These are phyloP conservation scores for Dendrophyllia cribrosa DNA, from an alignment of 64 coral and sea anemone species.

Conservation along the genomic window DNA sequence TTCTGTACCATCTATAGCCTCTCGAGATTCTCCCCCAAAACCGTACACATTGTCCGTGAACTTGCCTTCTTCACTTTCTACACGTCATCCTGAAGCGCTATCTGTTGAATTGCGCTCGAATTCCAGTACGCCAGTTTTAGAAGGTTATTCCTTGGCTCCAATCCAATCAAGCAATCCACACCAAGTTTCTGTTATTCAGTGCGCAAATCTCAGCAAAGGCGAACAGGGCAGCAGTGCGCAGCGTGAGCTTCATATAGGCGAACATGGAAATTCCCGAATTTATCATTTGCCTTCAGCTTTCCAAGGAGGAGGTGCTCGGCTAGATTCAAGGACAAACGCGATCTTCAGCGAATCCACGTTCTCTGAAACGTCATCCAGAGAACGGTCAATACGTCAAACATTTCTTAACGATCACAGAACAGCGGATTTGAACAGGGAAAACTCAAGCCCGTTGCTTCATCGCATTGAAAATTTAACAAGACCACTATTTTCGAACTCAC, in stretches of 20 bases:
- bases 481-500: not conserved
- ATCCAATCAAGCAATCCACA: not conserved
- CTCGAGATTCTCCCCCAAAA: slow-evolving; percentile 21
- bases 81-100: not conserved
- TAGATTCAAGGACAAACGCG: not conserved
- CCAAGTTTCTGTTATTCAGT: not conserved
- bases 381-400: not conserved
- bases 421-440: not conserved
- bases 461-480: not conserved
- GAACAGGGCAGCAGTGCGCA: not conserved
- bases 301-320: not conserved
- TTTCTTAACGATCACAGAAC: not conserved
- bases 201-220: not conserved
- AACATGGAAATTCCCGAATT: slow-evolving; percentile 18
- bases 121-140: not conserved
- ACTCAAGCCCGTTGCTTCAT: not conserved
- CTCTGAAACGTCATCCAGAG: not conserved
- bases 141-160: not conserved
- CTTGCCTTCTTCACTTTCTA: not conserved
- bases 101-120: not conserved
- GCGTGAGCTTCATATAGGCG: not conserved
- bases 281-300: slow-evolving; percentile 11
- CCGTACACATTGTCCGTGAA: slow-evolving; percentile 69
- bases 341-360: not conserved
- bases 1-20: not conserved